Percentiles rank a stretch among this genome's conserved stretches.
Conservation (phyloP, 2,888 invertebrate genomes). For the Heteromyza rotundicornis region DNA sequence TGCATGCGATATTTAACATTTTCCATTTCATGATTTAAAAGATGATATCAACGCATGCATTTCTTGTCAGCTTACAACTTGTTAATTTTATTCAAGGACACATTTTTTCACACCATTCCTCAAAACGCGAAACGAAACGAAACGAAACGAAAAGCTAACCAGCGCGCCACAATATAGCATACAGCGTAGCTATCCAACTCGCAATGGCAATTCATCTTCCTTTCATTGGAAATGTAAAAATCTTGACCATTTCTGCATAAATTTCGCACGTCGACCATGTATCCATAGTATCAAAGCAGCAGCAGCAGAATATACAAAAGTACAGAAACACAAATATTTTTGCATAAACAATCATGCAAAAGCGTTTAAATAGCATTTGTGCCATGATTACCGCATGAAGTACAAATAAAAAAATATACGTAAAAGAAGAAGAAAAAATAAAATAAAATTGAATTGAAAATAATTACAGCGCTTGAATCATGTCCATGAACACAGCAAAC, state of each 20-base stretch:
- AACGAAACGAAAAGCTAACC: background rate
- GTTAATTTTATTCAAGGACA: constrained; percentile 28
- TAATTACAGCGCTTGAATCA: constrained; percentile 22
- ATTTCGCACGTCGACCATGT: background rate
- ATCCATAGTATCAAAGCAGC: background rate
- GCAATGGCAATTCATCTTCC: constrained; percentile 21
- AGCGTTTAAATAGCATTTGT: constrained; percentile 10
- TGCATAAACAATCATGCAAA: constrained; percentile 24
- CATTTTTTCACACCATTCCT: constrained; percentile 23
- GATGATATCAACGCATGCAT: too few relatives aligned
- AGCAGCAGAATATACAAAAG: background rate
- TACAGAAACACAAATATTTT: background rate
- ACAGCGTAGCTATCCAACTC: constrained; percentile 1
- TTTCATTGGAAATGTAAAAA: constrained; percentile 9
- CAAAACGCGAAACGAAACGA: too few relatives aligned
- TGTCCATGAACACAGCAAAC: constrained; percentile 8
- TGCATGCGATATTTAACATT: too few relatives aligned
- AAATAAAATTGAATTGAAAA: constrained; percentile 17
- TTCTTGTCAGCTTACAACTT: constrained; percentile 19
- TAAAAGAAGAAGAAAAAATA: constrained; percentile 13
- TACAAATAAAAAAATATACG: constrained; percentile 6
- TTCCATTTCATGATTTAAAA: too few relatives aligned
- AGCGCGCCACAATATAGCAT: background rate
- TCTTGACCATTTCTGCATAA: background rate
- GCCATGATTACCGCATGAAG: too few relatives aligned